A percentile compares a stretch with the other conserved stretches of the same genome.
phyloP scores from a whole-genome alignment of 2,888 invertebrate species.

The Serrognathus titanus region DNA sequence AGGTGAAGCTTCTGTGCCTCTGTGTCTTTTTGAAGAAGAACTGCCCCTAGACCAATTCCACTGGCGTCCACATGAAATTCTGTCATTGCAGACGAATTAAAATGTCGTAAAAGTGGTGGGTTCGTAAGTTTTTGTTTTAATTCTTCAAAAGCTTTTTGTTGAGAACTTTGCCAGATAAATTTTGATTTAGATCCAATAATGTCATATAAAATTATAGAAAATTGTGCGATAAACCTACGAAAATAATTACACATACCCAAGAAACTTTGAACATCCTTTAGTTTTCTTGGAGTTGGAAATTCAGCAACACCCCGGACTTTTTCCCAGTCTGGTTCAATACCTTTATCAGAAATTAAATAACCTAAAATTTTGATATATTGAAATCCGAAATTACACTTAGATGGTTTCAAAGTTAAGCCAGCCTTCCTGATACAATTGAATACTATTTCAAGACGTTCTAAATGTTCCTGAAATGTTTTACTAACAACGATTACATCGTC shows the following conservation, averaged over 20 bases:
- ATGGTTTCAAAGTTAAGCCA: slow-evolving; percentile 1
- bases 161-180: slow-evolving; percentile 4
- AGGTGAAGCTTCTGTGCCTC: background rate
- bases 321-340: slow-evolving; percentile 23
- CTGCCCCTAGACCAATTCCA: slow-evolving; percentile 35
- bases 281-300: slow-evolving; percentile 21
- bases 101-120: slow-evolving; percentile 28
- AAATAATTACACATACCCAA: no score
- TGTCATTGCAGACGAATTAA: slow-evolving; percentile 24
- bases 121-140: slow-evolving; percentile 28
- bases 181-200: background rate
- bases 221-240: no score
- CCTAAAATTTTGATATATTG: slow-evolving; percentile 12
- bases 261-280: slow-evolving; percentile 6
- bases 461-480: slow-evolving; percentile 5
- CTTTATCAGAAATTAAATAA: slow-evolving; percentile 22
- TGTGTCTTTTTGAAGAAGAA: slow-evolving; percentile 29
- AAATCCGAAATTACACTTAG: slow-evolving; percentile 4
- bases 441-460: background rate
- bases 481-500: slow-evolving; percentile 24
- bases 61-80: slow-evolving; percentile 39
- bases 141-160: slow-evolving; percentile 16
- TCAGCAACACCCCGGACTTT: slow-evolving; percentile 24
- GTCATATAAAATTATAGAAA: background rate
- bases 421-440: slow-evolving; percentile 5